Conservation (phyloP, 2,797 vertebrate genomes). For the Semaprochilodus insignis region DNA sequence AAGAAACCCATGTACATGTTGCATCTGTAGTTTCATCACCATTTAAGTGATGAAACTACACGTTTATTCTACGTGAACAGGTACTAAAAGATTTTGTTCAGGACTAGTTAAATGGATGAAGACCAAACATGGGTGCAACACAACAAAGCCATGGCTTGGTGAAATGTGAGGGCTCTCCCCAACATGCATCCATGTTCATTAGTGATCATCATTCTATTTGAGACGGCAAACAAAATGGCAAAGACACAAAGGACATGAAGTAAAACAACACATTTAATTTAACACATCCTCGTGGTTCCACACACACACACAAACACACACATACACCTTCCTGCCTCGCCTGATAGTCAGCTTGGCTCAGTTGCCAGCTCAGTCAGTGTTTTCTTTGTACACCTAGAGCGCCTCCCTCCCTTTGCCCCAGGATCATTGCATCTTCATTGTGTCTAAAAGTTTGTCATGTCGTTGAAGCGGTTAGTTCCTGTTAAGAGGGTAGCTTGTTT, state of each 20-base stretch:
- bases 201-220: slow-evolving; percentile 54
- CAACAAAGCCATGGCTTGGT: background rate
- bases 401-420: slow-evolving; percentile 9
- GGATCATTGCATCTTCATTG: slow-evolving; percentile 49
- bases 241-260: slow-evolving; percentile 58
- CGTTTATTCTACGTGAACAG: background rate
- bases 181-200: slow-evolving; percentile 17
- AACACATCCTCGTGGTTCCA: slow-evolving; percentile 54
- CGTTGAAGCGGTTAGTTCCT: slow-evolving; percentile 51
- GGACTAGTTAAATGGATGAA: background rate
- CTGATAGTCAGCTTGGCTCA: slow-evolving; percentile 48
- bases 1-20: background rate
- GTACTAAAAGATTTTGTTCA: background rate
- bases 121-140: background rate
- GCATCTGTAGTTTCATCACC: background rate
- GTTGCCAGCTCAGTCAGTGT: slow-evolving; percentile 53
- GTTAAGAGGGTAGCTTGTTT: slow-evolving; percentile 50
- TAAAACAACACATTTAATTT: slow-evolving; percentile 59
- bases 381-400: slow-evolving; percentile 34
- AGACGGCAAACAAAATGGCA: slow-evolving; percentile 63
- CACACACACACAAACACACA: slow-evolving; percentile 44
- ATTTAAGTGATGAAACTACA: no score
- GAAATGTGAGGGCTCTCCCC: slow-evolving; percentile 2
- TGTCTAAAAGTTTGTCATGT: slow-evolving; percentile 35
- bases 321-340: slow-evolving; percentile 36